phyloP scores from a whole-genome alignment of 35 echinoderm and acorn worm genomes.

The Patiria miniata region DNA sequence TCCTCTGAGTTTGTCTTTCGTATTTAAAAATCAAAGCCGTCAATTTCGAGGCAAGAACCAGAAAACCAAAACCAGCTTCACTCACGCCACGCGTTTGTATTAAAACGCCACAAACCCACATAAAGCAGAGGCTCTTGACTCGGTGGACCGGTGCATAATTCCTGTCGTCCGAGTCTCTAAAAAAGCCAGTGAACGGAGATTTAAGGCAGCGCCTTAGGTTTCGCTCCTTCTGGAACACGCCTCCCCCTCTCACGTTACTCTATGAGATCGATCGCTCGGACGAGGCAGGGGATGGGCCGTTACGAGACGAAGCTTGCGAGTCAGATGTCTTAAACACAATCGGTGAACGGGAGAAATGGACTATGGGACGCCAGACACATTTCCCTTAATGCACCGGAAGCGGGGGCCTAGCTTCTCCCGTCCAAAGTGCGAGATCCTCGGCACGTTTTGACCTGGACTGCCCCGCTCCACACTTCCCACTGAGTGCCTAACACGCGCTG shows the following conservation, averaged over 20 bases:
- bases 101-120: background rate
- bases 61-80: background rate
- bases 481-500: background rate
- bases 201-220: background rate
- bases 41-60: background rate
- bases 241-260: background rate
- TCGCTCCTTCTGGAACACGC: slow-evolving; percentile 6
- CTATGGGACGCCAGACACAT: background rate
- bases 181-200: background rate
- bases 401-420: background rate
- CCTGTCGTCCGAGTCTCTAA: background rate
- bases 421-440: background rate
- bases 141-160: background rate
- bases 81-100: background rate
- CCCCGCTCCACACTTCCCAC: background rate
- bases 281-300: background rate
- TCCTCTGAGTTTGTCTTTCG: background rate
- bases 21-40: background rate
- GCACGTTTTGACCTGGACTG: background rate
- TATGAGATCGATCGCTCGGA: background rate
- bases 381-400: slow-evolving; percentile 20
- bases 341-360: background rate
- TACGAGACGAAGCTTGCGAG: background rate
- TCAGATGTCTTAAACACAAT: too few relatives aligned
- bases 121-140: background rate